These are phyloP conservation scores for Anastrepha ludens DNA, from an alignment of 1,140 invertebrate genomes.

Conservation along the genomic window DNA sequence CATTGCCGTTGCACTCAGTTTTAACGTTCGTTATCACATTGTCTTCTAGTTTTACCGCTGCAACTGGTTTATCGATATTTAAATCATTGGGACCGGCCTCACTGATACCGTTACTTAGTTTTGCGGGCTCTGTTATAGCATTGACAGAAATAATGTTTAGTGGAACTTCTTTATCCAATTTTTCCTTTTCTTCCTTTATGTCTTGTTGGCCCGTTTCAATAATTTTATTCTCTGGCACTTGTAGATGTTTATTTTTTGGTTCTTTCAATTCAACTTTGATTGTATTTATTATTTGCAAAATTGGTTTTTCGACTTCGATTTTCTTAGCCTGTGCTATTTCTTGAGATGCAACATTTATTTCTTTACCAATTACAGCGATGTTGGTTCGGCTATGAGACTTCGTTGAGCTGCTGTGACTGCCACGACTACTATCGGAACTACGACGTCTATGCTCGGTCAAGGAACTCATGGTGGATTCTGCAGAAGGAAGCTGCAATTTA, in stretches of 20 bases:
- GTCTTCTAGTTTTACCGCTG: background rate
- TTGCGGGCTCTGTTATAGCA: background rate
- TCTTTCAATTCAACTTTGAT: constrained; percentile 19
- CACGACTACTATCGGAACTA: constrained; percentile 68
- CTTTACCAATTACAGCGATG: constrained; percentile 59
- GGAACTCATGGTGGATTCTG: constrained; percentile 64
- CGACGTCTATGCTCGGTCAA: constrained; percentile 67
- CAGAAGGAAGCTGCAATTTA: constrained; percentile 56
- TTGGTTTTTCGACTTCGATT: background rate
- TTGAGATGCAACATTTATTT: constrained; percentile 56
- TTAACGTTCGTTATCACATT: background rate
- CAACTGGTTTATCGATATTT: background rate
- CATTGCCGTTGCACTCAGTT: constrained; percentile 60
- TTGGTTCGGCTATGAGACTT: constrained; percentile 57
- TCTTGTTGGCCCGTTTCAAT: background rate
- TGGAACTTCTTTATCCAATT: background rate
- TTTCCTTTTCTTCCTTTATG: background rate
- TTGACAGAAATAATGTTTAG: background rate
- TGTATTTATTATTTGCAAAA: background rate
- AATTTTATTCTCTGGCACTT: background rate
- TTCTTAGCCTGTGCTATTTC: background rate
- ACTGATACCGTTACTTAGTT: constrained; percentile 19
- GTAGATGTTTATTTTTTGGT: background rate
- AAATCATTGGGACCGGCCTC: background rate
- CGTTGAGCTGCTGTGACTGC: constrained; percentile 66